Percentiles rank a stretch among this genome's conserved stretches.
These are phyloP conservation scores for Pammene fasciana DNA, from an alignment of 2,888 invertebrate species.

Conservation along the genomic window DNA sequence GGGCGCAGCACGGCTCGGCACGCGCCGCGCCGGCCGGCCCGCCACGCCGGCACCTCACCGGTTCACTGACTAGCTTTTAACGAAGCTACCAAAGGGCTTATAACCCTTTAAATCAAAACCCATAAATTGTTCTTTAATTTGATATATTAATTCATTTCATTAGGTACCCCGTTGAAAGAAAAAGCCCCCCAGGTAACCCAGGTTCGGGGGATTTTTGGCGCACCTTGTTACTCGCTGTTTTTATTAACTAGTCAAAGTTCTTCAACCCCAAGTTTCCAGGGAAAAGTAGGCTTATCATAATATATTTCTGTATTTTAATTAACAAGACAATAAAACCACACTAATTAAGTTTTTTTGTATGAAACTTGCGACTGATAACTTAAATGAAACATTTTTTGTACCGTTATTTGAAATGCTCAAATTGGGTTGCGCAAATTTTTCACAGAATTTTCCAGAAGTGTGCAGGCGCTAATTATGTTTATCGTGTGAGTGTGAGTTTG, in stretches of 20 bases:
- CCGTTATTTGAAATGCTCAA: slow-evolving; percentile 24
- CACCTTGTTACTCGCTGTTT: no score
- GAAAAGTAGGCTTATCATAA: no score
- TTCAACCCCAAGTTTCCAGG: no score
- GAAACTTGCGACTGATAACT: neutral
- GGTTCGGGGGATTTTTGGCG: no score
- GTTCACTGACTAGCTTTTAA: slow-evolving; percentile 31
- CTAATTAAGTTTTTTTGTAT: no score
- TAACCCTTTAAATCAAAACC: slow-evolving; percentile 1
- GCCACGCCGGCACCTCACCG: slow-evolving; percentile 43
- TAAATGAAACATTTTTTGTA: neutral
- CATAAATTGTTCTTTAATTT: neutral
- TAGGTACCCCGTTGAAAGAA: slow-evolving; percentile 4
- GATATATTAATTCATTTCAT: neutral
- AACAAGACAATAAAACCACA: no score
- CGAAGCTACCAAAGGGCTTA: slow-evolving; percentile 12
- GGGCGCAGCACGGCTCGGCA: slow-evolving; percentile 47
- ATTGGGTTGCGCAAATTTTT: slow-evolving; percentile 44
- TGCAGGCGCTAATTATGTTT: slow-evolving; percentile 62
- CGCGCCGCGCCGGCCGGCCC: slow-evolving; percentile 41
- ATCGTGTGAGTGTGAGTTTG: slow-evolving; percentile 69
- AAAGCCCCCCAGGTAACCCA: no score
- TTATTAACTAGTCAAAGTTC: no score
- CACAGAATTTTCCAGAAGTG: slow-evolving; percentile 53
- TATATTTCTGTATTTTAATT: neutral